Percentiles rank a stretch among this genome's conserved stretches.
Evolutionary conservation across 1,140 invertebrate species (phyloP).

Genomic region (Mesaphorura yosii): DNA sequence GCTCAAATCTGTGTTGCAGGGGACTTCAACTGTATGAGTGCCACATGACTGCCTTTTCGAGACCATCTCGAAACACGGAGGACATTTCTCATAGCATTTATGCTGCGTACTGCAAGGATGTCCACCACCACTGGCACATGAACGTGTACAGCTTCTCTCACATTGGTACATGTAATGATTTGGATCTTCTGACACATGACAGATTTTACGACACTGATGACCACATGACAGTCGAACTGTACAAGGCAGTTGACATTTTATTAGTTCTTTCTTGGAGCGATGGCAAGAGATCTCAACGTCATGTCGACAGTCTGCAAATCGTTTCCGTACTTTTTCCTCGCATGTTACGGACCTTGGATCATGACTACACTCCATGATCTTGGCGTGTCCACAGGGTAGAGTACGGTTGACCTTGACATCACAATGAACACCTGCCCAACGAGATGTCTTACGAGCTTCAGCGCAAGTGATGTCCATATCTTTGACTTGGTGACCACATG

Average conservation of each 20-base stretch:
- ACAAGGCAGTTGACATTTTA: constrained; percentile 5
- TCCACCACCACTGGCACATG: too few species aligned
- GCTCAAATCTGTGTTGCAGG: constrained; percentile 9
- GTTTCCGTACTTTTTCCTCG: constrained; percentile 1
- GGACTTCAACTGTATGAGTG: constrained; percentile 4
- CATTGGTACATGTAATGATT: constrained; percentile 19
- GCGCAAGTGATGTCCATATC: too few species aligned
- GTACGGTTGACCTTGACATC: constrained; percentile 3
- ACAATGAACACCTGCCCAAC: too few species aligned
- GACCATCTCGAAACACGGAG: too few species aligned
- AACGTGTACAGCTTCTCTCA: constrained; percentile 11
- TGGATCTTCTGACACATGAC: constrained; percentile 22
- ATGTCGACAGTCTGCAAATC: constrained; percentile 4
- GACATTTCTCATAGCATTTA: too few species aligned
- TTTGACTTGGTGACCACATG: too few species aligned
- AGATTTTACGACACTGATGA: constrained; percentile 21
- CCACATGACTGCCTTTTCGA: constrained; percentile 10
- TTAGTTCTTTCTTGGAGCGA: neutral
- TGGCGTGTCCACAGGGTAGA: neutral
- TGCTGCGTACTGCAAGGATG: too few species aligned
- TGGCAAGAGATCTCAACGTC: neutral
- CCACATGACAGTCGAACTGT: constrained; percentile 24
- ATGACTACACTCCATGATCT: neutral
- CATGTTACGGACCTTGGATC: neutral
- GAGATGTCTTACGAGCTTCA: too few species aligned